These are phyloP conservation scores for Mormoops blainvillei DNA, from an alignment of 2,113 vertebrate species.

Conservation along the genomic window DNA sequence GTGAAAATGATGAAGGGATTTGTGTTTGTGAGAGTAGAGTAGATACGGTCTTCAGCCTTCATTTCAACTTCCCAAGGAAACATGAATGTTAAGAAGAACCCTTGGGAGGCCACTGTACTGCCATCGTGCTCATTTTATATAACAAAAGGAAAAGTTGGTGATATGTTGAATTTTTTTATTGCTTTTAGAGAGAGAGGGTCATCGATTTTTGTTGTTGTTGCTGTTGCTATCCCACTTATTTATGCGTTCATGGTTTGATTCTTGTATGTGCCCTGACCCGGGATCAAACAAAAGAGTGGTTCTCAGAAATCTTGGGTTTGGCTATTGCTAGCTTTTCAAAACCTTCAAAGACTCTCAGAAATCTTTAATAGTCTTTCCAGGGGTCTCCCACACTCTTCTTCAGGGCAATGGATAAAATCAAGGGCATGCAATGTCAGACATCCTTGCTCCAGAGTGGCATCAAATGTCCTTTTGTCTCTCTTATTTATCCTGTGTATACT, in stretches of 20 bases:
- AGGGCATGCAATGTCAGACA: conserved; percentile 2
- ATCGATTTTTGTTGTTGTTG: no score
- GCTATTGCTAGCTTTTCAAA: background rate
- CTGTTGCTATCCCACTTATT: no score
- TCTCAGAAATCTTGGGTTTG: conserved; percentile 19
- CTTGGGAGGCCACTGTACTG: background rate
- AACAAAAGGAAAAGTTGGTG: no score
- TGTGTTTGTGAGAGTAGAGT: background rate
- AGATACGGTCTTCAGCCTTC: background rate
- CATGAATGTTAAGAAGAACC: background rate
- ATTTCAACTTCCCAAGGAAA: background rate
- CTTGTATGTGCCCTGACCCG: no score
- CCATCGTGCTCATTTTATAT: no score
- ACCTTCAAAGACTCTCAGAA: conserved; percentile 35
- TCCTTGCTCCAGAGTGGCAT: background rate
- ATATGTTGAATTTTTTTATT: no score
- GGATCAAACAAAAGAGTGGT: background rate
- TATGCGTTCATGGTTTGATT: no score
- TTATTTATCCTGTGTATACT: conserved; percentile 40
- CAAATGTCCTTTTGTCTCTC: conserved; percentile 50
- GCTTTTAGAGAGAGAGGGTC: no score
- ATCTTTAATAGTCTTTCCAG: conserved; percentile 26
- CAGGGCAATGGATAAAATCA: conserved; percentile 6
- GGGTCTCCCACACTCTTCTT: conserved; percentile 5
- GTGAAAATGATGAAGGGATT: background rate